Base-by-base conservation (phyloP, 1,140 invertebrate genomes). In the Zeugodacus cucurbitae region DNA sequence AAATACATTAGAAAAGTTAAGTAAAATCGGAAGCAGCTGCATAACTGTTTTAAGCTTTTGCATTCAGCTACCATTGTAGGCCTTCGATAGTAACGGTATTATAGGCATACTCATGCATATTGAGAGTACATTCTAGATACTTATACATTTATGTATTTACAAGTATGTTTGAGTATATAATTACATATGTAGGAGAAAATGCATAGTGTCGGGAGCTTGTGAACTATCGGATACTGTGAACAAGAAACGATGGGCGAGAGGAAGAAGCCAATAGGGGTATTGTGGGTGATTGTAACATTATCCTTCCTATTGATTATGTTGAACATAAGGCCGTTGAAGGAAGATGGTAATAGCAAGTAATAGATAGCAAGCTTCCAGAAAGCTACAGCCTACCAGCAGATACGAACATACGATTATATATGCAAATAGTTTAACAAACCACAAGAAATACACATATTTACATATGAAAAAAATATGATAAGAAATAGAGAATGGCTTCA, bases 11-110 rank as follows among this genome's bases (percentile, higher is more conserved):
- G 20, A 48, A 37, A 82, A 82, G 41, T 82, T 44, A 48, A 54
- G 74, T 54, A 82, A 82, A 82, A 82, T 22, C 26, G 44, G 74
- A 82, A 48, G 74, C 74, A 48, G 74, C 74, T 48, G 74, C 74
- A 82, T 82, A 48, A 82, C 37, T 29, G 74, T 82, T 82, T 82
- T 48, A 82, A 82, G 74, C 58, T 82, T 54, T 54, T 82, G 41
- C 74, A 82, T 48, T n/a, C n/a, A 82, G 41, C 74, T 48, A 41
- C 74, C 74, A 48, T 44, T n/a, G 22, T 48, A 48, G 74, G 44
- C n/a, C 44, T 26, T 82, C 74, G 74, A 82, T 82, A n/a, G 41
- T 41, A 82, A 26, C 14, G n/a, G 74, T 22, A 82, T 82, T 82
- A 82, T 54, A 34, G 34, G 20, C n/a, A 82, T 82, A 48, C 41